Percentiles rank a stretch among this genome's conserved stretches.
These are phyloP conservation scores for Lanistes nyassanus DNA, from an alignment of 1,140 invertebrate species.

Conservation along the genomic window DNA sequence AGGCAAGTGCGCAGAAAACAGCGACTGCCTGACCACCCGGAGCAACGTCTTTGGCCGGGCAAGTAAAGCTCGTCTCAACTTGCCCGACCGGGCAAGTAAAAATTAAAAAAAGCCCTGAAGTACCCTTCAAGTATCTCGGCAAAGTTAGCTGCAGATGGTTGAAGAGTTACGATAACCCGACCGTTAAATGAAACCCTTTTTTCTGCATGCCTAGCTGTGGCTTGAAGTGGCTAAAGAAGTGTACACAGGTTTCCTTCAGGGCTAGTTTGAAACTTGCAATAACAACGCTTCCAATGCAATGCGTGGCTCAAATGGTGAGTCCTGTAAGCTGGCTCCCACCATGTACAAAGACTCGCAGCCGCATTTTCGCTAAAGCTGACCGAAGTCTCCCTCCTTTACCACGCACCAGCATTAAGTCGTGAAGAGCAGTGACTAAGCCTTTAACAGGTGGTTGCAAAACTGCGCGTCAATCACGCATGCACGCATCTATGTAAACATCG, in stretches of 20 bases:
- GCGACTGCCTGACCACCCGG: neutral
- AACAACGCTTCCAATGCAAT: neutral
- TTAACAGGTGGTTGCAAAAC: neutral
- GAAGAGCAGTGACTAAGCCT: neutral
- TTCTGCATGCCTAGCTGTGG: too few species aligned
- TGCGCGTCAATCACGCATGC: neutral
- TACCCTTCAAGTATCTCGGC: too few species aligned
- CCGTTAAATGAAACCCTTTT: too few species aligned
- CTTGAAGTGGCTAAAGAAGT: too few species aligned
- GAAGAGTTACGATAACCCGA: too few species aligned
- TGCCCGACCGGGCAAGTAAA: too few species aligned
- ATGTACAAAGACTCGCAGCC: neutral
- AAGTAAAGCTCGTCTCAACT: too few species aligned
- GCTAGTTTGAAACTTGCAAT: neutral
- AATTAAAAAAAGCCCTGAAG: too few species aligned
- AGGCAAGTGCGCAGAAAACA: neutral
- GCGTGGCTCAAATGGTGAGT: neutral
- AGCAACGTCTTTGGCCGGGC: neutral
- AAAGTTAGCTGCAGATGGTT: too few species aligned
- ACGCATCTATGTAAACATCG: neutral
- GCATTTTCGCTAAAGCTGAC: neutral
- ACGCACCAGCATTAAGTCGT: neutral
- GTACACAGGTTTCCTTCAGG: too few species aligned
- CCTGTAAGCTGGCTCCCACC: neutral
- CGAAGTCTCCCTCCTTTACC: neutral